Base-by-base conservation (phyloP, 1,140 invertebrate species). In the Pseudobourletiella spinata region DNA sequence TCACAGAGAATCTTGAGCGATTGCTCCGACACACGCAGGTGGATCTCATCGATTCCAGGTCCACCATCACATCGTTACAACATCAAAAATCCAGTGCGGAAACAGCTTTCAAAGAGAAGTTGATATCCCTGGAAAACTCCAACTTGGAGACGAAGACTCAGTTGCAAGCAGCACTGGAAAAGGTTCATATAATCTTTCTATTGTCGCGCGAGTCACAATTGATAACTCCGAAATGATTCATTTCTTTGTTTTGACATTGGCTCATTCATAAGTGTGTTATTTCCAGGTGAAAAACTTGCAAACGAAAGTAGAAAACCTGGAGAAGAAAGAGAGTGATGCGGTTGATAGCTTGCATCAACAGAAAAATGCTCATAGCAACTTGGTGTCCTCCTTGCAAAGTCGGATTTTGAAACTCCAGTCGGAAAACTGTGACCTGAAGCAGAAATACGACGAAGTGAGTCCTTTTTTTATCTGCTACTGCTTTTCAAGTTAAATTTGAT, bases 1-100 rank as follows among this genome's bases (percentile, higher is more conserved):
- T 20, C 44, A n/a, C 32, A 69, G 67, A 51, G 65, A 64, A 69
- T 25, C 28, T 69, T 11, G 64, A 66, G 18, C 18, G 57, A 35
- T 25, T 66, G 26, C 30, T 69, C 18, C 39, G 64, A 18, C 58
- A 69, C 42, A 66, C 64, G 1, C 64, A 66, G 50, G 58, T 39
- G 3, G 64, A 69, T 25, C 25, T 69, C 18, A 61, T 66, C 30
- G 64, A 69, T 16, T 43, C 61, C 1, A 42, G 60, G 25, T 57
- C 67, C 8, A 28, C 44, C 8, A 32, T 39, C 20, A 55, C 67
- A 3, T 64, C 59, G 29, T 44, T 69, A 32, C 57, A 69, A 22
- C 64, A 69, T 35, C 58, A 60, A 46, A 69, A 61, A 57, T 57
- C 14, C 15, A 48, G 58, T 11, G 29, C 46, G 1, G 52, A 63